Evolutionary conservation across 2,888 invertebrate species (phyloP), one percentile per base, ranked within the genome.

Genomic region (Meteorus colon): DNA sequence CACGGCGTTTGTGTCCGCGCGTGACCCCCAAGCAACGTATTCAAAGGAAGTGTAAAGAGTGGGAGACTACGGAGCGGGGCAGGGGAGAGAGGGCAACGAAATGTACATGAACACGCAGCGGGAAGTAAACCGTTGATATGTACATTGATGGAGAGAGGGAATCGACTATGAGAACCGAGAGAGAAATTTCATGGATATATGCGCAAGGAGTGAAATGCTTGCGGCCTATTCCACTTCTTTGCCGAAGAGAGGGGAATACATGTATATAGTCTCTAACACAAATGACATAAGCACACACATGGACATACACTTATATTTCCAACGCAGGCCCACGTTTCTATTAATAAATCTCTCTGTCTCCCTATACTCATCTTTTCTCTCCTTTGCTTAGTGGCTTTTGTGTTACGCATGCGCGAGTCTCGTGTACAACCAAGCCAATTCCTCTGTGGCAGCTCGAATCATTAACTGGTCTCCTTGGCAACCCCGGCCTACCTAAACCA

Each of bases 391-490:
- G 65, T 75, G 5, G 66, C 24, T 34, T 65, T 66, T 59, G 59
- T 19, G 51, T 70, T 51, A 66, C 74, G 77, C 77, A 77, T 74
- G 77, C 73, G 77, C 71, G 63, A 71, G 31, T 8, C 51, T 27
- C 24, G 16, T 24, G 45, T 74, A 63, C 63, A 78, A 80, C 81
- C 82, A 84, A 85, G 85, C 87, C 87, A 88, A 88, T 89, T 89
- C 87, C 88, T 87, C 85, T 84, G 87, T 86, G 85, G 86, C 84
- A 85, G 87, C 85, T 87, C 88, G 89, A 89, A 89, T 89, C 89
- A 89, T 89, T 89, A 89, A 89, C 87, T 87, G 88, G 89, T 89
- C 88, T 84, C 89, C 89, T 83, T 86, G 89, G 88, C 88, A 89
- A 89, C 89, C 85, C 85, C 79, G 81, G 75, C 81, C 82, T 82